These are phyloP conservation scores for Bujurquina vittata DNA, from an alignment of 2,113 vertebrate species.

Conservation along the genomic window DNA sequence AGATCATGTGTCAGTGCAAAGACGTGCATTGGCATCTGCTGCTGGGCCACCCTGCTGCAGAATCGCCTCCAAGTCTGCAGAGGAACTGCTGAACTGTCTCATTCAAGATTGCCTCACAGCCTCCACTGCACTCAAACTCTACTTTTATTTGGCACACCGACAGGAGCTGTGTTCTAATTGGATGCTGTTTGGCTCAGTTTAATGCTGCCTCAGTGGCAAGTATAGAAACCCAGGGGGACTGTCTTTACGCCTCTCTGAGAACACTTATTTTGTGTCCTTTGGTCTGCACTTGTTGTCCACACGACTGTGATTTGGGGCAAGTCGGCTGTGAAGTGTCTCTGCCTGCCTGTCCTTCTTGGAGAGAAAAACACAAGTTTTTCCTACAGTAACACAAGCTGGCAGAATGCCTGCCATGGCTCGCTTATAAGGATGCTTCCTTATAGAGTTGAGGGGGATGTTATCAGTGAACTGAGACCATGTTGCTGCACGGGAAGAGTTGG, in stretches of 20 bases:
- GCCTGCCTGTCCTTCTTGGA: neutral
- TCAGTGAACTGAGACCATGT: conserved; percentile 1
- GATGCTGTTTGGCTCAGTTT: neutral
- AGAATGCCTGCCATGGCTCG: neutral
- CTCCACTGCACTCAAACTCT: neutral
- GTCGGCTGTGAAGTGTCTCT: conserved; percentile 1
- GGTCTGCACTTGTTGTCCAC: neutral
- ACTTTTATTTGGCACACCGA: conserved; percentile 6
- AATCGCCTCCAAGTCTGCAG: neutral
- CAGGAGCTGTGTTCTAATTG: neutral
- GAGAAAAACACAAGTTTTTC: neutral
- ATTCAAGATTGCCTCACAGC: neutral
- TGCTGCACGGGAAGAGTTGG: conserved; percentile 42
- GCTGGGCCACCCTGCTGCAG: neutral
- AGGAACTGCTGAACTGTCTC: neutral
- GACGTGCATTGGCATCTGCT: conserved; percentile 44
- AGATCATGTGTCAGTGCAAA: conserved; percentile 60
- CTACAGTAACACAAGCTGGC: neutral
- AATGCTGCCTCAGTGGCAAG: neutral
- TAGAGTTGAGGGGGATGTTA: conserved; percentile 8
- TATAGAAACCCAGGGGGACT: neutral
- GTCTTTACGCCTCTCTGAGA: neutral
- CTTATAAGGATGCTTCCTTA: conserved; percentile 22
- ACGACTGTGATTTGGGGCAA: neutral
- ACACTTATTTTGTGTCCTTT: neutral